A percentile compares a stretch with the other conserved stretches of the same genome.
These are phyloP conservation scores for Athetis lepigone DNA, from an alignment of 2,888 invertebrate genomes.

Conservation along the genomic window DNA sequence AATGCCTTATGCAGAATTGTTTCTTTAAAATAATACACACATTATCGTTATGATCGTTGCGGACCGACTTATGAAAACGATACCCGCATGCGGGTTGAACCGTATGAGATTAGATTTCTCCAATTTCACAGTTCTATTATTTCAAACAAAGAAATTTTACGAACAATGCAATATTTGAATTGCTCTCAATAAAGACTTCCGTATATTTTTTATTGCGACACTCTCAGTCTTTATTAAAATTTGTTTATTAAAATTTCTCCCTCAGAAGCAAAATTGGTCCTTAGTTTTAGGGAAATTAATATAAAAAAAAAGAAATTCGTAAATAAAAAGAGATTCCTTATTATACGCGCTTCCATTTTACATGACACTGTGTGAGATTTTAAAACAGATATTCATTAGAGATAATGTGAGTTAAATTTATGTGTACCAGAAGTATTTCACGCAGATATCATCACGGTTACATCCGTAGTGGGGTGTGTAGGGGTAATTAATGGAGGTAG, in stretches of 20 bases:
- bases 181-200: not conserved
- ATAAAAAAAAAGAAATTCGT: not conserved
- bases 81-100: not conserved
- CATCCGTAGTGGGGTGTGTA: conserved; percentile 28
- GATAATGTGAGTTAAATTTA: conserved; percentile 41
- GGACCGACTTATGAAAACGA: not conserved
- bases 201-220: conserved; percentile 2
- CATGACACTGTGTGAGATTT: conserved; percentile 1
- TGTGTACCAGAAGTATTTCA: conserved; percentile 51
- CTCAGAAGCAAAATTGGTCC: not conserved
- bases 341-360: not conserved
- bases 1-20: not conserved
- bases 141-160: not conserved
- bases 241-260: conserved; percentile 9
- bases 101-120: not conserved
- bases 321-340: not conserved
- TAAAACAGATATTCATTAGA: conserved; percentile 20
- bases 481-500: conserved; percentile 54
- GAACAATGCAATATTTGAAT: not conserved
- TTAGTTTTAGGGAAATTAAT: not conserved
- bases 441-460: conserved; percentile 50
- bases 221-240: conserved; percentile 18
- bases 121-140: not conserved
- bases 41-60: not conserved
- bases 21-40: not conserved